A percentile compares a stretch with the other conserved stretches of the same genome.
Conservation (phyloP, 2,888 invertebrate species). For the Luperina nickerlii region DNA sequence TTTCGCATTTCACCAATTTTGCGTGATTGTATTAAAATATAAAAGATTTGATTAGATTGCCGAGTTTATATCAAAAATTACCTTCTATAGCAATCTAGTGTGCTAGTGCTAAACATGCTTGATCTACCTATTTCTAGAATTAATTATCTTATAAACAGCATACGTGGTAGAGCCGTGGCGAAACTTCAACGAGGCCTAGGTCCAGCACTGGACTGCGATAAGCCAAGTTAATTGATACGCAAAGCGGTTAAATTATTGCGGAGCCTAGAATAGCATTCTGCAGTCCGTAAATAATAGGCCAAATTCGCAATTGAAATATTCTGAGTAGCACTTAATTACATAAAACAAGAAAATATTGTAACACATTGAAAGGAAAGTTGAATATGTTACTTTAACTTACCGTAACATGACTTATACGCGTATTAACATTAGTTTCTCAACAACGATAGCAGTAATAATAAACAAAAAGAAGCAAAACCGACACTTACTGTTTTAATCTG, state of each 20-base stretch:
- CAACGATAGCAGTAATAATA: neutral
- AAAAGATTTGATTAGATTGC: constrained; percentile 28
- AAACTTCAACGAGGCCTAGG: neutral
- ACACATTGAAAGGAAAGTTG: constrained; percentile 10
- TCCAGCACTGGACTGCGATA: too few species aligned
- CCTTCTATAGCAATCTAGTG: neutral
- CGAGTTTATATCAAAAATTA: neutral
- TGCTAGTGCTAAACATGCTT: neutral
- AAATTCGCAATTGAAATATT: constrained; percentile 21
- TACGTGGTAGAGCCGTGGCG: neutral
- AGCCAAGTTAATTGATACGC: constrained; percentile 10
- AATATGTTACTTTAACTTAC: constrained; percentile 18
- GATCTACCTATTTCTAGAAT: neutral
- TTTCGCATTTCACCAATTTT: constrained; percentile 12
- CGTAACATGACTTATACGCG: constrained; percentile 13
- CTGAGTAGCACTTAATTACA: neutral
- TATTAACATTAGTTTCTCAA: constrained; percentile 13
- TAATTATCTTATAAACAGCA: neutral
- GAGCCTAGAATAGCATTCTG: neutral
- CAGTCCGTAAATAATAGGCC: neutral
- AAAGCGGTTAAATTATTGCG: constrained; percentile 4
- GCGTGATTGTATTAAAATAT: constrained; percentile 10
- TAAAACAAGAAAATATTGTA: constrained; percentile 10
- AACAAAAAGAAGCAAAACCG: neutral
- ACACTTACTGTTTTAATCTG: constrained; percentile 57